A percentile compares a stretch with the other conserved stretches of the same genome.
Conservation (phyloP, 2,888 invertebrate genomes). For the Lasioglossum pauxillum region DNA sequence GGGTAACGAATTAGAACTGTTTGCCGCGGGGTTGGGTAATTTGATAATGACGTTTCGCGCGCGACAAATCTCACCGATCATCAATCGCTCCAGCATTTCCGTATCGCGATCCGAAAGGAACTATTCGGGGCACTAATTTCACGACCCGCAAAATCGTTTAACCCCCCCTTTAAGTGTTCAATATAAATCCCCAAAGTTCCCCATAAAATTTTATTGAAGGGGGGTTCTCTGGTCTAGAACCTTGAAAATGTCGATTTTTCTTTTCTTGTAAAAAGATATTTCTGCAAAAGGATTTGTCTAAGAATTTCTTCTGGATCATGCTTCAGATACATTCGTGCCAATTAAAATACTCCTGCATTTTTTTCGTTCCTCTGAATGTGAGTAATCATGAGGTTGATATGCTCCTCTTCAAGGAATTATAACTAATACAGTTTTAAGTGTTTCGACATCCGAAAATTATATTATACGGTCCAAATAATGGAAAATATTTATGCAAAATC, state of each 20-base stretch:
- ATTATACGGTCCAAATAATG: too few relatives aligned
- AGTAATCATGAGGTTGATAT: too few relatives aligned
- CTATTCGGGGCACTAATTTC: not conserved
- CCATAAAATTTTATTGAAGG: not conserved
- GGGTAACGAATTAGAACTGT: conserved; percentile 11
- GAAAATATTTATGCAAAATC: not conserved
- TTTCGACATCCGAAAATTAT: too few relatives aligned
- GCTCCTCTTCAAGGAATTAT: too few relatives aligned
- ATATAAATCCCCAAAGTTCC: not conserved
- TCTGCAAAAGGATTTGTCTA: not conserved
- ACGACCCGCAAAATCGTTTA: not conserved
- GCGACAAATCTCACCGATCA: not conserved
- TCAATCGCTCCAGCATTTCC: not conserved
- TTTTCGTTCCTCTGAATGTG: too few relatives aligned
- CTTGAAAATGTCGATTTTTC: too few relatives aligned
- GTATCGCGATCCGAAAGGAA: not conserved
- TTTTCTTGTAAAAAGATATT: not conserved
- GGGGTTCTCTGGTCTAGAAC: too few relatives aligned
- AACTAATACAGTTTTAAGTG: too few relatives aligned
- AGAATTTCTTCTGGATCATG: not conserved
- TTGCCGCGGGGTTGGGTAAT: not conserved
- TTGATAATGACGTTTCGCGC: conserved; percentile 10
- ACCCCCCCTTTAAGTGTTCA: not conserved
- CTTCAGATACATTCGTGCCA: too few relatives aligned
- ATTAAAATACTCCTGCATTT: too few relatives aligned